These are phyloP conservation scores for Larimichthys crocea DNA, from an alignment of 2,113 vertebrate species.

Conservation along the genomic window DNA sequence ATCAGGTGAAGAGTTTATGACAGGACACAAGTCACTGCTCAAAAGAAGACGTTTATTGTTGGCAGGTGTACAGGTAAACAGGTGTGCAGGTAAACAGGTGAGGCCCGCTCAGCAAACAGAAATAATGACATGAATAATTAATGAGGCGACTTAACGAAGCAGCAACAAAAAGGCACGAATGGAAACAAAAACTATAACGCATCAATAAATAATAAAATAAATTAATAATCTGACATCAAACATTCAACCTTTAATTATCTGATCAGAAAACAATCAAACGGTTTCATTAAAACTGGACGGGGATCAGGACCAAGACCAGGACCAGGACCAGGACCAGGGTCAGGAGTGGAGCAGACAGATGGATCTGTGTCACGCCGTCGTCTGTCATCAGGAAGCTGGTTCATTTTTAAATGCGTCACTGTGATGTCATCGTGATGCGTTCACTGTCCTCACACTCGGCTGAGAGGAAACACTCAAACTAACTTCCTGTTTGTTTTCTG, in stretches of 20 bases:
- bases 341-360: too few species aligned
- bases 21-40: not conserved
- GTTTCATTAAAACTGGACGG: too few species aligned
- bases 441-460: not conserved
- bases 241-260: not conserved
- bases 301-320: too few species aligned
- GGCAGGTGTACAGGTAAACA: not conserved
- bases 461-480: too few species aligned
- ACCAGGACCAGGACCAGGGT: too few species aligned
- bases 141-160: not conserved
- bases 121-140: constrained; percentile 1
- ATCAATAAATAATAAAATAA: not conserved
- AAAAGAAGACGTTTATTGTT: constrained; percentile 22
- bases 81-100: not conserved
- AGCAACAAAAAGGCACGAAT: constrained; percentile 45
- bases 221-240: not conserved
- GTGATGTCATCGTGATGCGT: not conserved
- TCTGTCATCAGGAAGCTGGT: too few species aligned
- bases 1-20: too few species aligned
- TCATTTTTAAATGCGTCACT: too few species aligned
- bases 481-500: too few species aligned
- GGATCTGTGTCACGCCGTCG: too few species aligned
- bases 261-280: not conserved
- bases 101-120: constrained; percentile 11
- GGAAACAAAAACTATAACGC: not conserved